These are phyloP conservation scores for Synanceia verrucosa DNA, from an alignment of 2,797 vertebrate species.

Conservation along the genomic window DNA sequence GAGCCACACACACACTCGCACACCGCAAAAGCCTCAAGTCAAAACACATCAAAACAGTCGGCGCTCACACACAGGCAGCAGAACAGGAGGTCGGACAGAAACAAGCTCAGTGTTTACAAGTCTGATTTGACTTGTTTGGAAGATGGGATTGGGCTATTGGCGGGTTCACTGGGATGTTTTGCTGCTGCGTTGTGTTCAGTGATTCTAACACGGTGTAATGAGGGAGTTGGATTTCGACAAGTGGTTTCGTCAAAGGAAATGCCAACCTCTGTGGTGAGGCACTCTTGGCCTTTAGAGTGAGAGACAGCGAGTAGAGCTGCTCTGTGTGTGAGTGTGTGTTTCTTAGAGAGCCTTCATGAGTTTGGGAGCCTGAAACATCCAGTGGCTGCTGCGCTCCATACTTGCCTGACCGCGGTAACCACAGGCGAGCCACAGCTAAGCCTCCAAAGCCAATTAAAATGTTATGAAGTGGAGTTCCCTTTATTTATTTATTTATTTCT, in stretches of 20 bases:
- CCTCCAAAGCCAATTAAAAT: slow-evolving; percentile 82
- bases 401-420: slow-evolving; percentile 75
- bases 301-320: slow-evolving; percentile 33
- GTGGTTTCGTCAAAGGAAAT: slow-evolving; percentile 68
- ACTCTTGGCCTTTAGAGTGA: slow-evolving; percentile 51
- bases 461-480: slow-evolving; percentile 77
- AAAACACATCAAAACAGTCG: slow-evolving; percentile 72
- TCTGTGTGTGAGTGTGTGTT: slow-evolving; percentile 14
- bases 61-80: slow-evolving; percentile 30
- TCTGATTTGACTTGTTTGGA: slow-evolving; percentile 61
- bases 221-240: slow-evolving; percentile 63
- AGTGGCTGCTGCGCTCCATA: slow-evolving; percentile 68
- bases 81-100: slow-evolving; percentile 50
- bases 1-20: slow-evolving; percentile 58
- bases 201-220: slow-evolving; percentile 55
- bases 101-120: slow-evolving; percentile 66
- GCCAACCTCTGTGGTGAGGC: slow-evolving; percentile 57
- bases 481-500: slow-evolving; percentile 77
- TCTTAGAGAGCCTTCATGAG: slow-evolving; percentile 41
- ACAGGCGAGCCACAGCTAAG: slow-evolving; percentile 78
- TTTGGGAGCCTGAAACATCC: slow-evolving; percentile 67
- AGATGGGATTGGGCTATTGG: slow-evolving; percentile 38
- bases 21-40: slow-evolving; percentile 66
- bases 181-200: slow-evolving; percentile 17
- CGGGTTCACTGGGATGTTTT: slow-evolving; percentile 47